Percentiles rank a stretch among this genome's conserved stretches.
Conservation (phyloP, 2,888 invertebrate genomes). For the Schizotus pectinicornis region DNA sequence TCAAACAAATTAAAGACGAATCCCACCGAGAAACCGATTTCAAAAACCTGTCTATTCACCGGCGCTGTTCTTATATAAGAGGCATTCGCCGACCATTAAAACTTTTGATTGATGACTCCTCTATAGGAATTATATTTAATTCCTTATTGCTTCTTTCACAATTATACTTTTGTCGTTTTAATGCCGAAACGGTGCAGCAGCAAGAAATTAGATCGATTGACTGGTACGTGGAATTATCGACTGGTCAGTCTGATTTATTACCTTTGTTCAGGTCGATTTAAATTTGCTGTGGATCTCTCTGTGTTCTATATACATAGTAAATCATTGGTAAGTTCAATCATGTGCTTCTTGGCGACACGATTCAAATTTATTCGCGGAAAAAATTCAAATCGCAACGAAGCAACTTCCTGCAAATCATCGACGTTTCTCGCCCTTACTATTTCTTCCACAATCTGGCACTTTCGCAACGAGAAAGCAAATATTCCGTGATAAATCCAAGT, state of each 20-base stretch:
- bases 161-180: slow-evolving; percentile 17
- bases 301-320: slow-evolving; percentile 11
- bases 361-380: no score
- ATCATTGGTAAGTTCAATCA: slow-evolving; percentile 4
- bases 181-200: slow-evolving; percentile 6
- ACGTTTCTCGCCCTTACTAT: no score
- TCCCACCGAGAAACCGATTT: slow-evolving; percentile 34
- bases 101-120: slow-evolving; percentile 40
- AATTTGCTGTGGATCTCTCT: slow-evolving; percentile 1
- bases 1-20: slow-evolving; percentile 35
- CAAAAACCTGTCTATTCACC: slow-evolving; percentile 26
- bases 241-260: slow-evolving; percentile 19
- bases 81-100: slow-evolving; percentile 39
- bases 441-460: no score
- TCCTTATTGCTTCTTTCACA: slow-evolving; percentile 33
- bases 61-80: slow-evolving; percentile 37
- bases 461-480: no score
- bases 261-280: slow-evolving; percentile 6
- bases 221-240: slow-evolving; percentile 14
- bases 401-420: no score
- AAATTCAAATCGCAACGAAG: no score
- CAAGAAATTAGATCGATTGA: slow-evolving; percentile 20
- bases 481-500: no score
- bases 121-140: slow-evolving; percentile 36
- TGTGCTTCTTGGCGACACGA: not conserved